Evolutionary conservation across 2,888 invertebrate species (phyloP).

Genomic region (Melipona beecheii): DNA sequence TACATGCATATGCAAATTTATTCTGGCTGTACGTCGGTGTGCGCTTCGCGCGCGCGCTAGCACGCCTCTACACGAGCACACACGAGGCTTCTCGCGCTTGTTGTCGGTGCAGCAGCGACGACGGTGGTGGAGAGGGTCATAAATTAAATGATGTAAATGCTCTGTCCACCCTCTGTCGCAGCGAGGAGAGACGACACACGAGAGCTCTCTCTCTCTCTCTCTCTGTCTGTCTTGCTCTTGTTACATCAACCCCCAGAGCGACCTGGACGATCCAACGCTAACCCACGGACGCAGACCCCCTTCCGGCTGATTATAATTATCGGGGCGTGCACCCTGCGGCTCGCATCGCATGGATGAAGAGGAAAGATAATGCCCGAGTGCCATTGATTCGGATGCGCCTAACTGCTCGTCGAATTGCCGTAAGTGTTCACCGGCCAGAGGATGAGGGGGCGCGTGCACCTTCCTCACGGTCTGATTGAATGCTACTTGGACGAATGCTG

Average conservation of each 20-base stretch:
- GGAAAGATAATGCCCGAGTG: constrained; percentile 54
- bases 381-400: constrained; percentile 53
- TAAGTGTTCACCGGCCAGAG: constrained; percentile 30
- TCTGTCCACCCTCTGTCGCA: constrained; percentile 82
- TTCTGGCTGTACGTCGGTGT: constrained; percentile 79
- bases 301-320: constrained; percentile 75
- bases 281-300: constrained; percentile 54
- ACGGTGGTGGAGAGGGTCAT: constrained; percentile 76
- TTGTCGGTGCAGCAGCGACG: constrained; percentile 58
- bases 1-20: constrained; percentile 84
- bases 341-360: constrained; percentile 47
- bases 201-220: constrained; percentile 47
- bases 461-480: background rate
- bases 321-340: constrained; percentile 60
- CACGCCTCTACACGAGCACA: constrained; percentile 35
- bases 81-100: constrained; percentile 54
- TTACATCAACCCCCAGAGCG: constrained; percentile 51
- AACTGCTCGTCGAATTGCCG: constrained; percentile 54
- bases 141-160: constrained; percentile 84
- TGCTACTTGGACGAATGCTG: background rate
- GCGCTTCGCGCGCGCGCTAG: constrained; percentile 12
- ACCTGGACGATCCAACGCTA: constrained; percentile 65
- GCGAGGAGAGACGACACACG: constrained; percentile 73
- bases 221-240: background rate
- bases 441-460: too few relatives aligned